phyloP scores from a whole-genome alignment of 2,113 vertebrate species.

The Oryzias javanicus region DNA sequence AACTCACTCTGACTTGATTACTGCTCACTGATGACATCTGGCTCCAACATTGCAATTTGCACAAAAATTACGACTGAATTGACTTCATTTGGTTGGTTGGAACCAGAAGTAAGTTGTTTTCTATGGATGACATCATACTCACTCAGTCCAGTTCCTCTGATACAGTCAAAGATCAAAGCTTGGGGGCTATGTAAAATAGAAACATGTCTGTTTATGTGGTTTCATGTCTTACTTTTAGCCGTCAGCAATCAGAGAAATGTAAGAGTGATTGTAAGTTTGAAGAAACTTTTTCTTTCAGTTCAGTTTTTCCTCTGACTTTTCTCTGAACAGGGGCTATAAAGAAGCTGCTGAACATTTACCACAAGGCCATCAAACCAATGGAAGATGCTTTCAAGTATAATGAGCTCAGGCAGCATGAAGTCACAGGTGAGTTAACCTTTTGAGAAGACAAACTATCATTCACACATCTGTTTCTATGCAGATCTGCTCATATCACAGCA shows the following conservation, averaged over 20 bases:
- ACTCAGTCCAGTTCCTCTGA: no score
- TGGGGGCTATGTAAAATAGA: constrained; percentile 15
- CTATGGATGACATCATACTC: no score
- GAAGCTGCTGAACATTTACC: constrained; percentile 89
- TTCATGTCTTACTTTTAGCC: constrained; percentile 29
- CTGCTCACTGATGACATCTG: no score
- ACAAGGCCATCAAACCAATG: constrained; percentile 90
- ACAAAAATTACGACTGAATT: no score
- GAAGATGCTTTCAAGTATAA: constrained; percentile 95
- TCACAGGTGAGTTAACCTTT: constrained; percentile 82
- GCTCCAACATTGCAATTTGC: no score
- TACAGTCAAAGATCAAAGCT: no score
- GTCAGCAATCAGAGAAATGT: constrained; percentile 34
- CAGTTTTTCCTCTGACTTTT: neutral
- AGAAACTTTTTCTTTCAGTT: constrained; percentile 1
- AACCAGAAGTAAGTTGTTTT: no score
- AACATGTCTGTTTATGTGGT: constrained; percentile 46
- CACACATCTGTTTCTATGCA: neutral
- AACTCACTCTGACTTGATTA: no score
- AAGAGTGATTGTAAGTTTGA: constrained; percentile 17
- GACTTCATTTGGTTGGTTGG: no score
- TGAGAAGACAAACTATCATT: neutral
- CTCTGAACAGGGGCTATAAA: constrained; percentile 82
- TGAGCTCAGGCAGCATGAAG: constrained; percentile 92
- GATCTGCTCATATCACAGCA: neutral